These are phyloP conservation scores for Antechinus flavipes DNA, from an alignment of 2,113 vertebrate species.

Conservation along the genomic window DNA sequence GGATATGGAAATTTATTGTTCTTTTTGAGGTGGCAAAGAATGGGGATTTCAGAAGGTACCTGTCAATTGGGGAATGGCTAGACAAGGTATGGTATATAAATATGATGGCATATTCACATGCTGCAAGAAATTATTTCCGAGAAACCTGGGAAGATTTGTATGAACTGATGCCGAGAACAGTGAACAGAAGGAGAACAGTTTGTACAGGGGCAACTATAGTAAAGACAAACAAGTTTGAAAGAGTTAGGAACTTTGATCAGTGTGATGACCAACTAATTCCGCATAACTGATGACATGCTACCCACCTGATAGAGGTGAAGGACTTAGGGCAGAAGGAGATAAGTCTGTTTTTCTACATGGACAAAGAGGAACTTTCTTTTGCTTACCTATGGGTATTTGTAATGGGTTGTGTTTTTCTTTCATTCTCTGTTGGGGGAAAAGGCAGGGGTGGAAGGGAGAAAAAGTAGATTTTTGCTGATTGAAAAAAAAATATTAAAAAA, in stretches of 20 bases:
- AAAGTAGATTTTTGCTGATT: fast-evolving
- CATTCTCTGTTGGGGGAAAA: not conserved
- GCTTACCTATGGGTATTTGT: not conserved
- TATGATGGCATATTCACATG: not conserved
- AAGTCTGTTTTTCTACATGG: not conserved
- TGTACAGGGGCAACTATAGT: not conserved
- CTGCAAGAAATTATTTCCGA: not conserved
- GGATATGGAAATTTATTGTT: not conserved
- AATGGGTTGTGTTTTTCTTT: not conserved
- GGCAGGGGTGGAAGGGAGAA: not conserved
- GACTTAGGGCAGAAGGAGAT: no score
- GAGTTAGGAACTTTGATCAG: not conserved
- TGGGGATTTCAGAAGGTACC: not conserved
- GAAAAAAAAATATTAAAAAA: not conserved
- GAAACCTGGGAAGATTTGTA: not conserved
- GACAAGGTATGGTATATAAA: not conserved
- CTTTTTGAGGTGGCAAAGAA: not conserved
- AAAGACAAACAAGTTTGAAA: not conserved
- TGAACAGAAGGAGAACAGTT: not conserved
- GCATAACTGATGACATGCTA: no score
- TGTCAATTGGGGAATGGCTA: not conserved
- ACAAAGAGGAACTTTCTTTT: not conserved
- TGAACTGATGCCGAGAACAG: not conserved
- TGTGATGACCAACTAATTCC: not conserved
- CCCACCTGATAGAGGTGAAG: not conserved